Evolutionary conservation across 2,113 vertebrate genomes (phyloP), one percentile per base, ranked within the genome.

Genomic region (Elaphurus davidianus): DNA sequence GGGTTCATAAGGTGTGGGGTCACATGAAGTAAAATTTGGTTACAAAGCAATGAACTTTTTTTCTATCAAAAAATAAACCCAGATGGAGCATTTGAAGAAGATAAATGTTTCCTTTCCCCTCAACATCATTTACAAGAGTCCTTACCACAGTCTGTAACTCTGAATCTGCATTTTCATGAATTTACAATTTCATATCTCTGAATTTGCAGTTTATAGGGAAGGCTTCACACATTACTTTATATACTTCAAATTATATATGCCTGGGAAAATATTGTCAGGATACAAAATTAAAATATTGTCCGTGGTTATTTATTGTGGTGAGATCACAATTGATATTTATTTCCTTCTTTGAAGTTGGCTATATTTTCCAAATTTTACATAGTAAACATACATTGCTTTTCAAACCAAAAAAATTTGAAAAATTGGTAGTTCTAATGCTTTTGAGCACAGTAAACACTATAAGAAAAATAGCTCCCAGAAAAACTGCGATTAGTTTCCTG

Each of bases 301-400:
- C 16, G 4, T 79, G 9, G 17, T 47, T 96, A 62, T 64, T 82
- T 94, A 93, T 33, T 11, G 2, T 60, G 28, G 8, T 95, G 47
- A 90, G 21, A 36, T 33, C 62, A 57, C 5, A 6, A 7, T 30
- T 78, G 52, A 30, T 81, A 85, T 28, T 40, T 88, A 89, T 10
- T 83, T 96, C 50, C 6, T 55, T 16, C 45, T 78, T 50, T 87
- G 3, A 45, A 62, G n/a, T 50, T 93, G n/a, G 30, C 25, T 82
- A 7, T 83, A 78, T 92, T 94, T 95, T 97, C 25, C 8, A 91
- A 85, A 74, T 90, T 96, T 96, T 92, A 45, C 87, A 50, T 55
- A 62, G 52, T 78, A 97, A 52, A 47, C 1, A 83, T 60, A 43
- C 0, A 67, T 17, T 57, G 21, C 7, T 94, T 95, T 52, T 54